These are phyloP conservation scores for Nymphalis urticae DNA, from an alignment of 2,888 invertebrate genomes.

Conservation along the genomic window DNA sequence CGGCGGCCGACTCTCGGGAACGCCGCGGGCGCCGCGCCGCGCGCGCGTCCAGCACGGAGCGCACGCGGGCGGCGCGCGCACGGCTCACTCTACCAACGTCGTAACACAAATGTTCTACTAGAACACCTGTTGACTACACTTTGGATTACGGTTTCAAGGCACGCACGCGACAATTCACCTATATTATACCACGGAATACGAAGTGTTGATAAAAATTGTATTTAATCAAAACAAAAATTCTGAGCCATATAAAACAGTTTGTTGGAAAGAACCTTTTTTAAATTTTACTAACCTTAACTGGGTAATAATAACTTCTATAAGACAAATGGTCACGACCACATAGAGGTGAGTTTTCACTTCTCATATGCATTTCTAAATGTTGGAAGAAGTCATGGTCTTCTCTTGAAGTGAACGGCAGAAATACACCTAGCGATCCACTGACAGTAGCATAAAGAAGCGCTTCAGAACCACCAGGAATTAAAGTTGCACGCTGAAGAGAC, in stretches of 20 bases:
- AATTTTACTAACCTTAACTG: slow-evolving; percentile 88
- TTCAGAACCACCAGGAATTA: slow-evolving; percentile 98
- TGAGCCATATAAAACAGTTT: too few species aligned
- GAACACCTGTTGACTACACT: slow-evolving; percentile 71
- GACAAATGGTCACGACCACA: slow-evolving; percentile 99
- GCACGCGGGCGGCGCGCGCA: slow-evolving; percentile 48
- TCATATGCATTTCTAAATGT: slow-evolving; percentile 99
- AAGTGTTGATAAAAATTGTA: too few species aligned
- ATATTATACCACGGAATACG: too few species aligned
- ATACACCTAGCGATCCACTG: slow-evolving; percentile 95
- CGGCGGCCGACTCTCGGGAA: slow-evolving; percentile 74
- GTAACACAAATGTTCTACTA: slow-evolving; percentile 66
- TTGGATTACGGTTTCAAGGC: slow-evolving; percentile 48
- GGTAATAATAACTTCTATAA: slow-evolving; percentile 98
- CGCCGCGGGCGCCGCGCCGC: slow-evolving; percentile 46
- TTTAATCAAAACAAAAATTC: too few species aligned
- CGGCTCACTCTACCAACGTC: slow-evolving; percentile 67
- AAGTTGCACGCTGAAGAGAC: slow-evolving; percentile 96
- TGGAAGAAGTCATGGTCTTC: slow-evolving; percentile 99
- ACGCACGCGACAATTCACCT: not conserved
- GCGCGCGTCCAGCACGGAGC: slow-evolving; percentile 63
- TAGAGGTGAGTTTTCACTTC: slow-evolving; percentile 96
- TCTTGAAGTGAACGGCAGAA: slow-evolving; percentile 96
- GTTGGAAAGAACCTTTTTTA: not conserved
- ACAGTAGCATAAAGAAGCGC: slow-evolving; percentile 97